A percentile compares a stretch with the other conserved stretches of the same genome.
Evolutionary conservation across 2,888 invertebrate species (phyloP).

Genomic region (Sphaeridia pumilis): DNA sequence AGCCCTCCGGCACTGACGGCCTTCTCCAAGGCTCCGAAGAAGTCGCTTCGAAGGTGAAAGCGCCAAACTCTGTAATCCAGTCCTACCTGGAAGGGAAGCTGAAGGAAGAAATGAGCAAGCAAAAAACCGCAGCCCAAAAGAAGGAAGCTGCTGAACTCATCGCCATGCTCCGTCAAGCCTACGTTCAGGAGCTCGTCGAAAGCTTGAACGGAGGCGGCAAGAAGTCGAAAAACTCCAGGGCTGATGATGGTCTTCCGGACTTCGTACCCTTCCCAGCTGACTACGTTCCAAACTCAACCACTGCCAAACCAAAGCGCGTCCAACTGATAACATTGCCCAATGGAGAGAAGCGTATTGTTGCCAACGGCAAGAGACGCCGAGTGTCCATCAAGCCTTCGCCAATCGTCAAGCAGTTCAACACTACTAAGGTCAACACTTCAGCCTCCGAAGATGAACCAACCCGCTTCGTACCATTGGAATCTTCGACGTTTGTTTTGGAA

Average conservation of each 20-base stretch:
- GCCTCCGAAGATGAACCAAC: background rate
- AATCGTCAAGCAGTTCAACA: background rate
- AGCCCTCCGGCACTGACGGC: background rate
- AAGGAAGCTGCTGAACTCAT: constrained; percentile 13
- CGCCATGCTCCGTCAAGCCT: constrained; percentile 11
- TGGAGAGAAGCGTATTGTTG: background rate
- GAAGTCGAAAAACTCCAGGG: background rate
- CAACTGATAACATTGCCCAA: background rate
- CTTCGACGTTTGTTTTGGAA: background rate
- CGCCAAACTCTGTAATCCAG: constrained; percentile 13
- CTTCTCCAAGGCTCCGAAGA: constrained; percentile 4
- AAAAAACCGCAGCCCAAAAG: background rate
- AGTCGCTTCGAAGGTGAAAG: background rate
- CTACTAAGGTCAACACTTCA: background rate
- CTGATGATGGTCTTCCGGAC: background rate
- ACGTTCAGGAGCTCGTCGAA: constrained; percentile 10
- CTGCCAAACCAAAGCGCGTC: constrained; percentile 8
- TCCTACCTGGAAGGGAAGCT: constrained; percentile 13
- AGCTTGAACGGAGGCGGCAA: background rate
- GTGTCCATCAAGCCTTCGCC: background rate
- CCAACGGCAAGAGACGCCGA: background rate
- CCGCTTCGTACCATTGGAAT: background rate
- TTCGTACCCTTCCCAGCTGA: constrained; percentile 9
- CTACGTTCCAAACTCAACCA: constrained; percentile 11
- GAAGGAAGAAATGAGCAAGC: constrained; percentile 5